These are phyloP conservation scores for Sinodicranocentrus sp. DNA, from an alignment of 2,888 invertebrate genomes.

Conservation along the genomic window DNA sequence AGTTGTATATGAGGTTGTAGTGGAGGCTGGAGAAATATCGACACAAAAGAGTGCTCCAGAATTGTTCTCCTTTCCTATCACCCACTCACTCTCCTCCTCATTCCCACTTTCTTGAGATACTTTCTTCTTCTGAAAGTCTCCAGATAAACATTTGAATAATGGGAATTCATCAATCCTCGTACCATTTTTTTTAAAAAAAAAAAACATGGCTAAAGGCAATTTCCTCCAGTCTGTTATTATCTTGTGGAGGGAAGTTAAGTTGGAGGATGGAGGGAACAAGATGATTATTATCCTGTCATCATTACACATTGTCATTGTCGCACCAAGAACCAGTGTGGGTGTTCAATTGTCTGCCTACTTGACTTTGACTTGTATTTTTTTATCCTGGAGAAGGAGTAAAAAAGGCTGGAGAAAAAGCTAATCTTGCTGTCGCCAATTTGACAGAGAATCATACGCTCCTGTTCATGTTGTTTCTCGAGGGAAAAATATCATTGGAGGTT, in stretches of 20 bases:
- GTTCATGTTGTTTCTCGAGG: no score
- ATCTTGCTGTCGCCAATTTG: no score
- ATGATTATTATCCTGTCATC: conserved; percentile 4
- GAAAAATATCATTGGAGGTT: background rate
- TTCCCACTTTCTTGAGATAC: background rate
- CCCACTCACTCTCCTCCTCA: background rate
- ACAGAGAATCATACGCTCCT: no score
- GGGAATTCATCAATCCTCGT: conserved; percentile 50
- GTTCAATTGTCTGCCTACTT: no score
- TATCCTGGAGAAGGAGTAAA: no score
- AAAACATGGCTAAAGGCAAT: background rate
- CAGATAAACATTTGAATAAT: conserved; percentile 66
- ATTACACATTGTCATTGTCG: conserved; percentile 20
- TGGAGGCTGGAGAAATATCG: background rate
- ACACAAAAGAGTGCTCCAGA: background rate
- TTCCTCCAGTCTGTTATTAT: background rate
- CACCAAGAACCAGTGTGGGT: no score
- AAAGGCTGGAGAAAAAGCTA: no score
- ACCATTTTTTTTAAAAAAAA: background rate
- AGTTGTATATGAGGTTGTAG: background rate
- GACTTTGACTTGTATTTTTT: no score
- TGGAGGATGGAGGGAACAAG: no score
- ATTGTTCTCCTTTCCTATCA: background rate
- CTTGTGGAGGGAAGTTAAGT: no score
- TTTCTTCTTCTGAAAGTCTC: background rate